phyloP scores from a whole-genome alignment of 2,113 vertebrate genomes.

The Paedocypris sp. region DNA sequence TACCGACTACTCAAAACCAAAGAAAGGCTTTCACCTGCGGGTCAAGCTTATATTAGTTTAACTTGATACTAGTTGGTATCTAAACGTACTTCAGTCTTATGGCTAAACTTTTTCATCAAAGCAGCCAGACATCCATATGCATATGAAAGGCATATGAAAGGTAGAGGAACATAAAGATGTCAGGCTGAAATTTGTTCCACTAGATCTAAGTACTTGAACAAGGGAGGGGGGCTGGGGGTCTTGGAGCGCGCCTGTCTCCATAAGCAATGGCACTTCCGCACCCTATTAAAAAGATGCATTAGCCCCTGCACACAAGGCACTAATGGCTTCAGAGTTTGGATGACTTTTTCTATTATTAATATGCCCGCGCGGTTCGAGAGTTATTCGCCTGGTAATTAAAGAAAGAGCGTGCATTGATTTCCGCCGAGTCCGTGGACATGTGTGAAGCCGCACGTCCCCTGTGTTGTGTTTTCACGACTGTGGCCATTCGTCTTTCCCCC shows the following conservation, averaged over 20 bases:
- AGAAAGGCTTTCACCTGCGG: no score
- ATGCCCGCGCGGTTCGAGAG: constrained; percentile 28
- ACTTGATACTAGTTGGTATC: no score
- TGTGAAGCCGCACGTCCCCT: background rate
- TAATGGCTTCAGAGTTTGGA: constrained; percentile 33
- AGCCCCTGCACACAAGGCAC: constrained; percentile 20
- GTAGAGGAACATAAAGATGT: background rate
- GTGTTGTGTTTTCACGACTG: constrained; percentile 20
- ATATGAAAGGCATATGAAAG: background rate
- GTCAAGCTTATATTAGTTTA: no score
- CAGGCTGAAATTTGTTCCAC: background rate
- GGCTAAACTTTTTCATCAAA: no score
- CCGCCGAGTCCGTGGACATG: constrained; percentile 11
- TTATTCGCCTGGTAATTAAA: constrained; percentile 39
- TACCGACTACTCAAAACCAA: no score
- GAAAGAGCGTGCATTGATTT: constrained; percentile 31
- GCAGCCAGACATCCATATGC: no score
- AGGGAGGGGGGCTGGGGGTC: constrained; percentile 9
- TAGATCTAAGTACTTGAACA: constrained; percentile 13
- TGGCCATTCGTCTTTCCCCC: constrained; percentile 14
- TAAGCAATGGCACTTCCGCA: constrained; percentile 37
- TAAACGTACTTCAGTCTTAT: no score
- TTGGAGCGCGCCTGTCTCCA: constrained; percentile 33
- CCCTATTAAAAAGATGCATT: constrained; percentile 39
- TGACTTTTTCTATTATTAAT: constrained; percentile 41